Evolutionary conservation across 2,797 vertebrate genomes (phyloP).

Genomic region (Menidia menidia): DNA sequence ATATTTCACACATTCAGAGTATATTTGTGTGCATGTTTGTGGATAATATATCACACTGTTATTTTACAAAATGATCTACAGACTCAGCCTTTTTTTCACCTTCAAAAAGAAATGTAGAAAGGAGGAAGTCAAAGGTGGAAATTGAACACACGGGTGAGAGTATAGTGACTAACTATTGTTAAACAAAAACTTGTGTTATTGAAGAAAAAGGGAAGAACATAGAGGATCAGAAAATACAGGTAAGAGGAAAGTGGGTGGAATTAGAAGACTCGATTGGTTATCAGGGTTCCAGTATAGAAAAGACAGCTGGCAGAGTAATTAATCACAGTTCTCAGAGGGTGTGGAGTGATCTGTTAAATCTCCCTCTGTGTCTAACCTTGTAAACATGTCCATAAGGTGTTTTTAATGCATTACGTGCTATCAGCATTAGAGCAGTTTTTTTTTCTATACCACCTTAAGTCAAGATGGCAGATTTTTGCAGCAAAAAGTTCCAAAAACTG

Average conservation of each 20-base stretch:
- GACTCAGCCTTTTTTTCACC: constrained; percentile 37
- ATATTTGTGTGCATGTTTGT: constrained; percentile 24
- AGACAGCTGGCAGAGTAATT: constrained; percentile 52
- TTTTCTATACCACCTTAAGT: no score
- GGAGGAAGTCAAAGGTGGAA: constrained; percentile 48
- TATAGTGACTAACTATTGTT: constrained; percentile 56
- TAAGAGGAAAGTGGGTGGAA: constrained; percentile 28
- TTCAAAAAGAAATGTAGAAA: constrained; percentile 58
- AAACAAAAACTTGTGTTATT: constrained; percentile 22
- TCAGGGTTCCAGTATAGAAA: constrained; percentile 11
- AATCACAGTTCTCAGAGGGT: constrained; percentile 48
- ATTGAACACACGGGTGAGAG: constrained; percentile 32
- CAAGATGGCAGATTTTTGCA: no score
- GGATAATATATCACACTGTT: constrained; percentile 74
- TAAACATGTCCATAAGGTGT: background rate
- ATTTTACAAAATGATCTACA: constrained; percentile 65
- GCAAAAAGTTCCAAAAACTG: no score
- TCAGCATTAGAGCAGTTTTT: background rate
- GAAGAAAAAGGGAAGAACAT: constrained; percentile 13
- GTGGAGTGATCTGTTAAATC: constrained; percentile 37
- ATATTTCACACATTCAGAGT: constrained; percentile 44
- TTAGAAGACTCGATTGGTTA: constrained; percentile 28
- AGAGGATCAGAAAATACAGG: constrained; percentile 20
- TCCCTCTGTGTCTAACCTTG: background rate
- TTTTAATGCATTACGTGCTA: background rate